Evolutionary conservation across 2,888 invertebrate species (phyloP).

Genomic region (Drosophila eohydei): DNA sequence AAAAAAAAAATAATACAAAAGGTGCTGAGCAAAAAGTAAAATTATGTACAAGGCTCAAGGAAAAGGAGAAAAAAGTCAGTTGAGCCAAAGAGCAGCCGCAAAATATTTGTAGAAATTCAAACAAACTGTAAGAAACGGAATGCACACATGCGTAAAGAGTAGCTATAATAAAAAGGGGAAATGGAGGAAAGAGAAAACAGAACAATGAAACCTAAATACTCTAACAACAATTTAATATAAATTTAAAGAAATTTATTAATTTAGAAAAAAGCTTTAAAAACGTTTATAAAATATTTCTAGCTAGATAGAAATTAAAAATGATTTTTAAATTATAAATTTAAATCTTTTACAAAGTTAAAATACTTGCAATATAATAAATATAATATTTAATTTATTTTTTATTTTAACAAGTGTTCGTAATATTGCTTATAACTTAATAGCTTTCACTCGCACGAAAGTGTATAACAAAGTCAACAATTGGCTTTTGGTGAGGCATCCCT

Average conservation of each 20-base stretch:
- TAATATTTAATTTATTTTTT: not conserved
- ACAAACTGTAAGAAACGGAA: constrained; percentile 47
- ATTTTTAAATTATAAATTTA: no score
- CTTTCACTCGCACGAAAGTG: constrained; percentile 15
- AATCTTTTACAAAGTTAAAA: no score
- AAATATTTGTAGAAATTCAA: constrained; percentile 71
- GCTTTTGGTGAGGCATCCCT: constrained; percentile 42
- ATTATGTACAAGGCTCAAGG: constrained; percentile 20
- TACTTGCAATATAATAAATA: not conserved
- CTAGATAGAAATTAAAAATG: no score
- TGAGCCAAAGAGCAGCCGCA: constrained; percentile 48
- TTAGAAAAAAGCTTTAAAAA: no score
- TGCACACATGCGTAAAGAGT: constrained; percentile 73
- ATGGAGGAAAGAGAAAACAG: not conserved
- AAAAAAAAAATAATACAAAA: constrained; percentile 21
- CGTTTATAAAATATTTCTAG: no score
- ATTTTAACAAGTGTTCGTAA: no score
- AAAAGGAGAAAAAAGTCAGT: constrained; percentile 2
- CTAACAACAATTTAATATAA: constrained; percentile 22
- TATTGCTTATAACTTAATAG: not conserved
- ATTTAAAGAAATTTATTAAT: no score
- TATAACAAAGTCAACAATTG: constrained; percentile 50
- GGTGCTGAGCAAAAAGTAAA: constrained; percentile 31
- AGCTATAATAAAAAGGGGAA: constrained; percentile 34
- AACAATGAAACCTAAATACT: constrained; percentile 38